phyloP scores from a whole-genome alignment of 2,888 invertebrate genomes.

The Conomelus anceps region DNA sequence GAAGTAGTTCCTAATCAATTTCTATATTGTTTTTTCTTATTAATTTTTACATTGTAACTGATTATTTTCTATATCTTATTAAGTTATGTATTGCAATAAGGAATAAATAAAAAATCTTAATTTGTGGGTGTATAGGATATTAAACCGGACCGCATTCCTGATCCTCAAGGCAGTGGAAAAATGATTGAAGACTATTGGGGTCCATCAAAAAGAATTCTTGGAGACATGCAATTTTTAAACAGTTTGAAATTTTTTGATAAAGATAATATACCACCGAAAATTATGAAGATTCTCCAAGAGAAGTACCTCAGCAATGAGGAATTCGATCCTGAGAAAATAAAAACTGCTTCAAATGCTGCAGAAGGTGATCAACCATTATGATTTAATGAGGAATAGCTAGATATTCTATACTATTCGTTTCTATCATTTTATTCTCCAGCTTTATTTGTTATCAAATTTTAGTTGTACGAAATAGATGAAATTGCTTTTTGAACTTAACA shows the following conservation, averaged over 20 bases:
- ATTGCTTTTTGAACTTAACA: too few relatives aligned
- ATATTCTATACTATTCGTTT: too few relatives aligned
- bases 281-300: constrained; percentile 77
- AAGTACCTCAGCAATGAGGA: constrained; percentile 76
- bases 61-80: not conserved
- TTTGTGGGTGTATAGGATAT: constrained; percentile 51
- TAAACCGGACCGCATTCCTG: constrained; percentile 80
- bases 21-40: too few relatives aligned
- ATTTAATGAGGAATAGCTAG: too few relatives aligned
- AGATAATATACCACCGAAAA: constrained; percentile 78
- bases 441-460: too few relatives aligned
- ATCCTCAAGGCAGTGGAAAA: constrained; percentile 71
- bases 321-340: constrained; percentile 88
- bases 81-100: not conserved
- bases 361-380: constrained; percentile 54
- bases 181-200: constrained; percentile 91
- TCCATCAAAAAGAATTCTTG: constrained; percentile 76
- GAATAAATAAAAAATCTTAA: not conserved
- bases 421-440: too few relatives aligned
- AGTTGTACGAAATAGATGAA: too few relatives aligned
- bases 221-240: constrained; percentile 89
- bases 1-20: too few relatives aligned
- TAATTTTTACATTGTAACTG: too few relatives aligned
- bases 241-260: constrained; percentile 81
- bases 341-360: constrained; percentile 78